Evolutionary conservation across 2,888 invertebrate species (phyloP), one percentile per base, ranked within the genome.

Genomic region (Fragum sueziense): DNA sequence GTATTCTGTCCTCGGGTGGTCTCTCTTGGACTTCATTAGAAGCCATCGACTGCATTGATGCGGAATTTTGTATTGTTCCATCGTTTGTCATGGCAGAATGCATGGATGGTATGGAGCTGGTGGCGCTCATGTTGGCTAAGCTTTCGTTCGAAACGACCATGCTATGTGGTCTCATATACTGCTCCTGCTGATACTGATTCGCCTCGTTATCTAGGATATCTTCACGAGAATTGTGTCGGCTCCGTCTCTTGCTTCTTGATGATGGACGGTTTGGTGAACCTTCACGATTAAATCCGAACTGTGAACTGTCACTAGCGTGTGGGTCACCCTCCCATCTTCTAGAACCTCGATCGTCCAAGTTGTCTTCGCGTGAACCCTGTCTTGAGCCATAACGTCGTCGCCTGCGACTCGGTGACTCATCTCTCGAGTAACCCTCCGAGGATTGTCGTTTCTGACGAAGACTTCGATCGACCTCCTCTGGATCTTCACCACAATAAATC

Each of bases 251-350:
- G 52, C 70, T 69, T 54, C 80, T 77, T 33, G 82, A 81, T 47
- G 81, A 78, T 52, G 83, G 81, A 57, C 89, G 79, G 70, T 90
- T 90, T 2, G 90, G 90, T 27, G 91, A 90, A 25, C 87, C 88
- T 54, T 90, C 90, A 7, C 88, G 79, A 74, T 89, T 89, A 76
- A 89, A 89, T 20, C 88, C 87, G 70, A 88, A 87, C 67, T 86
- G 84, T 1, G 90, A 87, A 47, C 87, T 86, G 67, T 88, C 86
- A 73, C 89, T 89, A 27, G 85, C 81, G 37, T 80, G 88, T 25
- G 79, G 76, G 51, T 87, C 87, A 22, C 72, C 75, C 37, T 85
- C 76, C 62, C 85, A 79, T 79, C 88, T 76, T 27, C 86, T 74
- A 31, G 81, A 22, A 65, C 84, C 82, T 59, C 88, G 85, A 9